Base-by-base conservation (phyloP, 1,140 invertebrate genomes). In the Nixonia krombeini region DNA sequence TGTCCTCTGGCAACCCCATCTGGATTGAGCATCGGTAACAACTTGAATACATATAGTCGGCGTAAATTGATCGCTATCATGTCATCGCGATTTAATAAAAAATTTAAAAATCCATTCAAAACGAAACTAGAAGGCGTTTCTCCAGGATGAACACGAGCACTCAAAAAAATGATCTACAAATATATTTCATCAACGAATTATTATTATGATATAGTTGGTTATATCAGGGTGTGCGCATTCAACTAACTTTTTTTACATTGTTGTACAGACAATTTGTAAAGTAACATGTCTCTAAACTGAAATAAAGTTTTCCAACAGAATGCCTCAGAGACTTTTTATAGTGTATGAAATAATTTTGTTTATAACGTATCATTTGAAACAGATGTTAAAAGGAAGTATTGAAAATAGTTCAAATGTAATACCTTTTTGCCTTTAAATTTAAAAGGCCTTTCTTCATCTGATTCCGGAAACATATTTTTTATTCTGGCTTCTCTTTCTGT, bases 91-190 rank as follows among this genome's bases (percentile, higher is more conserved):
- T 89, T 88, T 3, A 97, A 75, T 41, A 93, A 76, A 28, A 94
- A 90, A 76, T 94, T 92, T 7, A 97, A 85, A 57, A 96, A 91
- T 10, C 96, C 96, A 83, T 96, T 96, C 84, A 98, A 91, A 9
- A 98, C 94, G 87, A 96, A 97, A 80, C 93, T 96, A 4, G 94
- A 93, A 46, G 96, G 96, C 12, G 94, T 96, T 86, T 98, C 96
- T 9, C 96, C 96, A 15, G 92, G 96, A 87, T 98, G 96, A 38
- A 98, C 96, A 70, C 96, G 87, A 2, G 94, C 94, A 52, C 93
- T 95, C 62, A 99, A 84, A 79, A 98, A 94, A 47, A 96, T 89
- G 0, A 94, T 86, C 91, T 92, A 73, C 13, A 78, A 77, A 47
- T 9, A n/a, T n/a, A n/a, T n/a, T n/a, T 40, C 40, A 18, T 33